These are phyloP conservation scores for Oncopodura yosiiana DNA, from an alignment of 1,140 invertebrate species.

Conservation along the genomic window DNA sequence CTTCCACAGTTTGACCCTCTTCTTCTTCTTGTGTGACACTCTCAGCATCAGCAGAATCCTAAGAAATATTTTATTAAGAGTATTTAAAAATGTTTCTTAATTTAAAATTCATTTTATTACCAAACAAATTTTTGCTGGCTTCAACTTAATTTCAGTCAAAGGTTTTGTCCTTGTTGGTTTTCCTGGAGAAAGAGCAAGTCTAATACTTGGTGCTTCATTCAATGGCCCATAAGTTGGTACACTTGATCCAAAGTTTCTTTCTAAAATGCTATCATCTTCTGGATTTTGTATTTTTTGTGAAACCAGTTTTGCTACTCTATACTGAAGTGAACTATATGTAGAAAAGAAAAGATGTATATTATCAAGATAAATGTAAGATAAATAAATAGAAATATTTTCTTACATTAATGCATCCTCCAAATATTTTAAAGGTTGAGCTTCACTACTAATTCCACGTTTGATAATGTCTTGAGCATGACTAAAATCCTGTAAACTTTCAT, in stretches of 20 bases:
- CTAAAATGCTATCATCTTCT: neutral
- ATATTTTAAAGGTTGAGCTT: conserved; percentile 11
- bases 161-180: conserved; percentile 10
- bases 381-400: neutral
- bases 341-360: neutral
- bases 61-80: neutral
- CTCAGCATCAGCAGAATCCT: neutral
- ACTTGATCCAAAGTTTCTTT: conserved; percentile 21
- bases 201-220: conserved; percentile 21
- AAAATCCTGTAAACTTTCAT: neutral
- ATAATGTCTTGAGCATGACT: conserved; percentile 12
- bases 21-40: neutral
- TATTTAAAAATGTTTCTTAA: neutral
- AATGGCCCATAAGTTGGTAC: conserved; percentile 15
- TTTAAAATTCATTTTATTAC: neutral
- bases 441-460: conserved; percentile 7
- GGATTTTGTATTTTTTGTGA: neutral
- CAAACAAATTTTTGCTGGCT: neutral
- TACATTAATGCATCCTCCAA: conserved; percentile 24
- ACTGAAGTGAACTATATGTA: conserved; percentile 14
- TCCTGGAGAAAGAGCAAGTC: conserved; percentile 8
- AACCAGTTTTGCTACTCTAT: conserved; percentile 4
- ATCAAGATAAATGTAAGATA: neutral
- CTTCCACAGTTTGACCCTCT: too few relatives aligned
- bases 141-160: neutral